Percentiles rank a stretch among this genome's conserved stretches.
Evolutionary conservation across 2,797 vertebrate genomes (phyloP).

Genomic region (Allochrocebus solatus): DNA sequence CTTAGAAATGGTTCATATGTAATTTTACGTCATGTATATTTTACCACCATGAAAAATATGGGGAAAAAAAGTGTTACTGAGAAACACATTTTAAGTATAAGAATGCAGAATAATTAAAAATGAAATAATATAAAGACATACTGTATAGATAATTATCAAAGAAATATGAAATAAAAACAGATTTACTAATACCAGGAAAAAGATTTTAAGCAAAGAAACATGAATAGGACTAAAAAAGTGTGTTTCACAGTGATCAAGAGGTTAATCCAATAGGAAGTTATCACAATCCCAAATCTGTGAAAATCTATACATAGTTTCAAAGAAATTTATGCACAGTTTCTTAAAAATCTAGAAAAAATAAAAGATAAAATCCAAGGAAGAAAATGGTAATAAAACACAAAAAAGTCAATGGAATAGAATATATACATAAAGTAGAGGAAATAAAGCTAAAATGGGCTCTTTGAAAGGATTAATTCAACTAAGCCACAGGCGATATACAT

Average conservation of each 20-base stretch:
- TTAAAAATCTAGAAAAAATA: neutral
- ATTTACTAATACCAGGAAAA: neutral
- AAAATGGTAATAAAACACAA: neutral
- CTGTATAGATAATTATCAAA: too few species aligned
- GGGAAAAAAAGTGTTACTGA: neutral
- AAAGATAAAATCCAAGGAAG: neutral
- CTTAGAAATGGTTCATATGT: neutral
- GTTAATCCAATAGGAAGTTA: neutral
- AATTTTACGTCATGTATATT: neutral
- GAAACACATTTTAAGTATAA: neutral
- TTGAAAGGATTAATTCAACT: neutral
- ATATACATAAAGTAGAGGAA: neutral
- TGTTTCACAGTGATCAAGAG: neutral
- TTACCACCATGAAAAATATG: neutral
- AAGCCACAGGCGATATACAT: neutral
- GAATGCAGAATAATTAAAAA: neutral
- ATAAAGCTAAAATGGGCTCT: neutral
- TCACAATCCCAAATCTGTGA: too few species aligned
- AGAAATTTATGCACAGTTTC: neutral
- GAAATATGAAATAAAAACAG: neutral
- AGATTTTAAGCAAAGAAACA: neutral
- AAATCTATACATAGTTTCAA: neutral
- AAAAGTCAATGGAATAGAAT: neutral
- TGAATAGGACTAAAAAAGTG: neutral
- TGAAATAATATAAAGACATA: neutral